A percentile compares a stretch with the other conserved stretches of the same genome.
phyloP scores from a whole-genome alignment of 2,113 vertebrate species.

The Siniperca knerii region DNA sequence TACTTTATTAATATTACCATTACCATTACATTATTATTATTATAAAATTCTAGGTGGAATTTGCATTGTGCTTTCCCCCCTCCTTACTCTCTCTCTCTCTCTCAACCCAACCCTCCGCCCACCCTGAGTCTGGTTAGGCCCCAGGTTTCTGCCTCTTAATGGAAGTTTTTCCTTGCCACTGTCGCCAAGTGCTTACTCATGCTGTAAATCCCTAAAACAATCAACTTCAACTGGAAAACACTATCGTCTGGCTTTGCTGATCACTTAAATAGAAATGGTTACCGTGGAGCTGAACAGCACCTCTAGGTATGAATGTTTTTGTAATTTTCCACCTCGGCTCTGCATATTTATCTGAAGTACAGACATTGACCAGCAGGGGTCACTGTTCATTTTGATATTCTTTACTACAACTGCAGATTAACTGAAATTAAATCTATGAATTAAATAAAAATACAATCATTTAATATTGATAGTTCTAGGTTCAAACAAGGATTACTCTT shows the following conservation, averaged over 20 bases:
- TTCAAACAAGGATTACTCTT: neutral
- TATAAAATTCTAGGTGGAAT: no score
- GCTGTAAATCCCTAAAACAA: neutral
- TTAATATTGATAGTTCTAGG: neutral
- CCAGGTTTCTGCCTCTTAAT: no score
- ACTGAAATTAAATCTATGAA: neutral
- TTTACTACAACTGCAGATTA: neutral
- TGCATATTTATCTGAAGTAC: neutral
- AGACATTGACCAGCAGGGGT: conserved; percentile 28
- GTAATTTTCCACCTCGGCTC: neutral
- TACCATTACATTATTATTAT: no score
- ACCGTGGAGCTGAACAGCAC: neutral
- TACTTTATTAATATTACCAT: no score
- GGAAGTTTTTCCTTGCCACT: no score
- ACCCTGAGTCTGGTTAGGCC: no score
- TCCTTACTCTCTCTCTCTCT: no score
- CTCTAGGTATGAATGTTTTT: neutral
- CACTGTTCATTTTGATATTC: neutral
- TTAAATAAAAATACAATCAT: neutral
- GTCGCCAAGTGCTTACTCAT: no score
- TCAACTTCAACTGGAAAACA: neutral
- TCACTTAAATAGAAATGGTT: neutral
- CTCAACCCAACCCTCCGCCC: no score
- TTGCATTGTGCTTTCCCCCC: no score
- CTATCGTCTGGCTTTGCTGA: neutral